A percentile compares a stretch with the other conserved stretches of the same genome.
Conservation (phyloP, 2,113 vertebrate genomes). For the Manacus vitellinus region DNA sequence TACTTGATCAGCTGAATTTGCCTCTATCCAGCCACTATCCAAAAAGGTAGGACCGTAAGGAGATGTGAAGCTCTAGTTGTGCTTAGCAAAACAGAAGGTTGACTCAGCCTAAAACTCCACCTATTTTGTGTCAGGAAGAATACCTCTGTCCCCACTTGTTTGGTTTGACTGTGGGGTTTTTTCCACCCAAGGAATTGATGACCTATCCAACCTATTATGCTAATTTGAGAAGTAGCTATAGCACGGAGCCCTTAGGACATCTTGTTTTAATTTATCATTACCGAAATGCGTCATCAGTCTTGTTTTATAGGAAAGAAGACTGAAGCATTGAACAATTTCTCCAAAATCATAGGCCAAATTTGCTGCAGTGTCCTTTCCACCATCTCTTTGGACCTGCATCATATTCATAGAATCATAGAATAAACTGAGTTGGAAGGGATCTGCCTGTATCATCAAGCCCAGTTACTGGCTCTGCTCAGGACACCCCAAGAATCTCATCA, state of each 20-base stretch:
- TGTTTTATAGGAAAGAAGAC: not conserved
- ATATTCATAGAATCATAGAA: not conserved
- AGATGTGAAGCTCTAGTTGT: not conserved
- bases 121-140: not conserved
- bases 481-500: not conserved
- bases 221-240: not conserved
- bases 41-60: not conserved
- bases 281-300: not conserved
- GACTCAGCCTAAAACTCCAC: not conserved
- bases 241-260: not conserved
- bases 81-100: not conserved
- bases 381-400: not conserved
- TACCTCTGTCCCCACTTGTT: accelerated
- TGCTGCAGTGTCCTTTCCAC: not conserved
- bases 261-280: not conserved
- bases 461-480: not conserved
- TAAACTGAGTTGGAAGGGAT: not conserved
- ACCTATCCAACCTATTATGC: not conserved
- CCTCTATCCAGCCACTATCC: not conserved
- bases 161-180: not conserved
- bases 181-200: not conserved
- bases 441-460: not conserved
- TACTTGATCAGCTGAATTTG: not conserved
- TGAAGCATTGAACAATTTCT: not conserved
- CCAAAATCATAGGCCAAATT: not conserved